Base-by-base conservation (phyloP, 2,113 vertebrate genomes). In the Oreochromis aureus region DNA sequence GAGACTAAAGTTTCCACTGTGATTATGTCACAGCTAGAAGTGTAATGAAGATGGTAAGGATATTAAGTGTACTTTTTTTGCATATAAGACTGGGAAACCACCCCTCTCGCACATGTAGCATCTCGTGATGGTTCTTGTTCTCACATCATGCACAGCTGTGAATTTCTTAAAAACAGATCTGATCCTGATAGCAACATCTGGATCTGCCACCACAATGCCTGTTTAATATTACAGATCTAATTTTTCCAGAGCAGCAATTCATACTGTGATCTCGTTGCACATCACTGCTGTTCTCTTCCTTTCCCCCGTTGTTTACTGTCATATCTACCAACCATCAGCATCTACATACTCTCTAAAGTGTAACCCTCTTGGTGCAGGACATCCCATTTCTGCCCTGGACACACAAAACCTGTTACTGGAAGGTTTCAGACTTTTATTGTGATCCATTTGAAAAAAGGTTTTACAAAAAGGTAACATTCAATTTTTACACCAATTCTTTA, bases 401-500 rank as follows among this genome's bases (percentile, higher is more conserved):
- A 84, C 39, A 80, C 3, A 82, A 56, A 89, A 16, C 69, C 19
- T 8, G 71, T 89, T 48, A 80, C 82, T 89, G 89, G 90, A 96
- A 96, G 91, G 88, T 96, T 95, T 96, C 91, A 92, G 92, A 95
- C 89, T 96, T 97, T 97, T 96, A 97, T 98, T 98, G 97, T 98
- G 97, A 97, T 98, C 97, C 98, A 98, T 98, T 98, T 96, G 97
- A 98, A 98, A 98, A 97, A 97, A 97, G 97, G 95, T 97, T 98
- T 98, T 98, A 99, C 98, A 73, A 98, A 99, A 98, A 99, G 97
- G 97, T 98, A 98, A 98, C 97, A 98, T 98, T 95, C 97, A 98
- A 98, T 98, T 98, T 98, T 97, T 98, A 98, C 98, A 99, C 96
- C 97, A 96, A 97, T 97, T 98, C 95, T 87, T 95, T 11, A 85